Base-by-base conservation (phyloP, 37 sponge, comb jelly and placozoan species). In the Chondrosia reniformis region DNA sequence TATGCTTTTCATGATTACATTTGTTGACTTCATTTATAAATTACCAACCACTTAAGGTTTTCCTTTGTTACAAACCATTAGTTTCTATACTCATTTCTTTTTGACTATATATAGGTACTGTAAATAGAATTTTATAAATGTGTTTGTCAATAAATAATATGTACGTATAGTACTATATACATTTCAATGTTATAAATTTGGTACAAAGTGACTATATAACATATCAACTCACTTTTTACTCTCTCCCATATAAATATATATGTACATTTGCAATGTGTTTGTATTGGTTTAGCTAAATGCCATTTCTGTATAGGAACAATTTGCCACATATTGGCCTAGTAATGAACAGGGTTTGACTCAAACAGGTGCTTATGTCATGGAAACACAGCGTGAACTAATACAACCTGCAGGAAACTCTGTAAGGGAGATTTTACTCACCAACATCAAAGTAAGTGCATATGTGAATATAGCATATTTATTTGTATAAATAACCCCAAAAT, bases 241-340 rank as follows among this genome's bases (percentile, higher is more conserved):
- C n/a, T n/a, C 43, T 43, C 43, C 39, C 43, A 37, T 3, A 2
- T 6, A 40, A 41, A 69, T 6, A 69, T 21, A 12, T 64, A 9
- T 64, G 63, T 66, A 36, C 40, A 66, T 36, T 19, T 32, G 6
- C 37, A 66, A 30, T 37, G 9, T 6, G 7, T 4, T 8, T 19
- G 17, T 9, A 37, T 19, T 8, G 4, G 33, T 78, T 44, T 38
- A 34, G 40, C 31, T 40, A 21, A 2, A 34, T 39, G 3, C 22
- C 4, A 55, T 71, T 37, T 10, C 33, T 31, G 34, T 21, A 31
- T 27, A 89, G 89, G 89, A 89, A 34, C 77, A 81, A 30, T 57
- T 76, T 89, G 89, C 74, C 31, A 76, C 39, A 0, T 89, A 89
- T 32, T 89, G 89, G 89, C 85, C 89, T 33, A 59, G 30, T 6